phyloP scores from a whole-genome alignment of 2,888 invertebrate genomes.

The Cyaniris semiargus region DNA sequence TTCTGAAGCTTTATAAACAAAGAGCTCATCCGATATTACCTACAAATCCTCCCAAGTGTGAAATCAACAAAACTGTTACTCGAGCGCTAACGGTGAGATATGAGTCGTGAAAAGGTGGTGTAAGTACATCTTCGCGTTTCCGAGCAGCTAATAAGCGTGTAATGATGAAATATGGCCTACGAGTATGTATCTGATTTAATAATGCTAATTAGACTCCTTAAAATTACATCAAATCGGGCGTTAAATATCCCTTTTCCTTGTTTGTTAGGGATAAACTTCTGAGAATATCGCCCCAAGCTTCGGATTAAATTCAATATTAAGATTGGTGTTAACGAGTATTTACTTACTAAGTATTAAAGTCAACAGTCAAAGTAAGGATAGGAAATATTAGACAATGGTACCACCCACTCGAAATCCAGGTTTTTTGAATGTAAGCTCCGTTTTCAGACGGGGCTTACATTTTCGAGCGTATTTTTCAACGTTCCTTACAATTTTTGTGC shows the following conservation, averaged over 20 bases:
- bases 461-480: neutral
- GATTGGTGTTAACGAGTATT: neutral
- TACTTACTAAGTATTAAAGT: neutral
- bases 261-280: neutral
- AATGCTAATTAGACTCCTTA: neutral
- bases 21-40: conserved; percentile 19
- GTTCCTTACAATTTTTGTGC: neutral
- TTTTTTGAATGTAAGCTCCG: neutral
- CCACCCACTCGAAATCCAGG: neutral
- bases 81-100: conserved; percentile 22
- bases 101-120: conserved; percentile 3
- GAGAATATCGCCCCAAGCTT: neutral
- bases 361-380: neutral
- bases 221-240: neutral
- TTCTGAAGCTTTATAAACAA: neutral
- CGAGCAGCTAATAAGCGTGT: conserved; percentile 3
- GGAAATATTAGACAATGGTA: neutral
- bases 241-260: neutral
- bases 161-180: neutral
- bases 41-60: conserved; percentile 17
- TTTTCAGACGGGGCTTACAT: too few relatives aligned
- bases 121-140: neutral
- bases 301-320: neutral
- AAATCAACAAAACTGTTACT: conserved; percentile 26
- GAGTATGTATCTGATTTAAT: neutral